phyloP scores from a whole-genome alignment of 2,888 invertebrate genomes.

The Agrilus cyanescens region DNA sequence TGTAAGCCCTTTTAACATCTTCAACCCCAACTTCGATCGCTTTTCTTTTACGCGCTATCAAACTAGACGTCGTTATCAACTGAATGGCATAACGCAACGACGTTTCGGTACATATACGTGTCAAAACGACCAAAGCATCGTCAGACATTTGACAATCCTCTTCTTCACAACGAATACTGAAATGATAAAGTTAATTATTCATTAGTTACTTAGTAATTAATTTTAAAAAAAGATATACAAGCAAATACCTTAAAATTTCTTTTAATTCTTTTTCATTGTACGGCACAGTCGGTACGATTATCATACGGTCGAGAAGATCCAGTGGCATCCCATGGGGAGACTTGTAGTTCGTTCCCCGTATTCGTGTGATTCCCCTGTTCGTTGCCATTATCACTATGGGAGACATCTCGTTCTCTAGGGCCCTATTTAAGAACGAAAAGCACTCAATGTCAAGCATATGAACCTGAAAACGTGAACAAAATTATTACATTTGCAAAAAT shows the following conservation, averaged over 20 bases:
- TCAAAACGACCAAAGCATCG: slow-evolving; percentile 82
- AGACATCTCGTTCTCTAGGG: slow-evolving; percentile 92
- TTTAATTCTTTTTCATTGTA: slow-evolving; percentile 81
- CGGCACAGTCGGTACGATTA: slow-evolving; percentile 84
- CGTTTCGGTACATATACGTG: slow-evolving; percentile 85
- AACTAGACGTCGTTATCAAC: slow-evolving; percentile 86
- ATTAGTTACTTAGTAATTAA: slow-evolving; percentile 4
- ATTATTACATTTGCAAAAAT: background rate
- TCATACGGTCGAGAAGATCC: slow-evolving; percentile 89
- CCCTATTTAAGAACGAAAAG: slow-evolving; percentile 95
- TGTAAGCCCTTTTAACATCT: slow-evolving; percentile 91
- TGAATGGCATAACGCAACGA: slow-evolving; percentile 96
- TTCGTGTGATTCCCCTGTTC: slow-evolving; percentile 88
- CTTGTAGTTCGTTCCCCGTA: slow-evolving; percentile 85
- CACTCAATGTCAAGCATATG: slow-evolving; percentile 99
- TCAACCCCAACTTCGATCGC: slow-evolving; percentile 73
- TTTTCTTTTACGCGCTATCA: slow-evolving; percentile 87
- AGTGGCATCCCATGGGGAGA: slow-evolving; percentile 97
- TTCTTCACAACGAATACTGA: slow-evolving; percentile 72
- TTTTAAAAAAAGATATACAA: background rate
- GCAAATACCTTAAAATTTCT: slow-evolving; percentile 64
- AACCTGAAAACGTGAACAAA: slow-evolving; percentile 38
- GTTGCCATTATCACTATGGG: slow-evolving; percentile 99
- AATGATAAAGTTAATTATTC: slow-evolving; percentile 9
- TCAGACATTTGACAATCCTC: slow-evolving; percentile 93